Base-by-base conservation (phyloP, 2,113 vertebrate genomes). In the Percopsis transmontana region DNA sequence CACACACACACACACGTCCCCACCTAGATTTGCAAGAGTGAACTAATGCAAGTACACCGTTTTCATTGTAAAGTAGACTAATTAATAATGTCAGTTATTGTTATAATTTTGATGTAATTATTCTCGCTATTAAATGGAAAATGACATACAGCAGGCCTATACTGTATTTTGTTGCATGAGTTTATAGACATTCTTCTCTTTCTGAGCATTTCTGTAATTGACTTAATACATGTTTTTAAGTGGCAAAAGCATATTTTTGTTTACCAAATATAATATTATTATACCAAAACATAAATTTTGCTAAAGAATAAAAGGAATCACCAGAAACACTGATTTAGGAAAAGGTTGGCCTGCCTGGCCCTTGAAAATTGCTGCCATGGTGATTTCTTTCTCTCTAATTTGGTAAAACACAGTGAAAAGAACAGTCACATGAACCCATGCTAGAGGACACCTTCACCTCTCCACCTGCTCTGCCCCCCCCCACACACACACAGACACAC, bases 331-430 rank as follows among this genome's bases (percentile, higher is more conserved):
- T 45, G 12, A 45, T 12, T 45, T 1, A 18, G 40, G 51, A 59
- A 21, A 57, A 20, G 16, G 16, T 41, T 15, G 40, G 33, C 5
- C 3, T 57, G n/a, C n/a, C n/a, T n/a, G 41, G 0, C 9, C 27
- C 41, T 65, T 63, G 40, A 53, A 55, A 27, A 27, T 42, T 58
- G 21, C 41, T 33, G 9, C 48, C 2, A 5, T 53, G 21, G 20
- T 33, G 52, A 40, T 20, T 70, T 24, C 19, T 77, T 72, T 63
- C 6, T 64, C 63, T 62, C 54, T 1, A 0, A 13, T 27, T 33
- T 33, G 27, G 39, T 15, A n/a, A n/a, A n/a, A n/a, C n/a, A n/a
- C n/a, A n/a, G n/a, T n/a, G n/a, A n/a, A n/a, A n/a, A n/a, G n/a
- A n/a, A n/a, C n/a, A n/a, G n/a, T n/a, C 20, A 52, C 50, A 21